Percentiles rank a stretch among this genome's conserved stretches.
phyloP scores from a whole-genome alignment of 2,888 invertebrate genomes.

The Dasysyrphus tricinctus region DNA sequence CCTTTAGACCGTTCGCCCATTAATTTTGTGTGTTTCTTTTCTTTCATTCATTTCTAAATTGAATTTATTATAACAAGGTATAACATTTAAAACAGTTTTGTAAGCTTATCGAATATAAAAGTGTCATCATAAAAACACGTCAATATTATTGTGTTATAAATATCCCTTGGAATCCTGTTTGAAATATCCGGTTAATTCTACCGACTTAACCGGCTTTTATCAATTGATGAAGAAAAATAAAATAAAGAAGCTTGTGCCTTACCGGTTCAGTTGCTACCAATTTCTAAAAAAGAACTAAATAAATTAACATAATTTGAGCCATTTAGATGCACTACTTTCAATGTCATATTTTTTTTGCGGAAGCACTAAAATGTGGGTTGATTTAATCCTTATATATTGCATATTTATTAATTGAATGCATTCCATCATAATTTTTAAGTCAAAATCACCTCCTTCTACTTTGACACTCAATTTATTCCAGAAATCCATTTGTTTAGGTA shows the following conservation, averaged over 20 bases:
- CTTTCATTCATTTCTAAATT: neutral
- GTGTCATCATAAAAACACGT: constrained; percentile 8
- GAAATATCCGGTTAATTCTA: neutral
- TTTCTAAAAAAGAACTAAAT: neutral
- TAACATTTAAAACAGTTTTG: neutral
- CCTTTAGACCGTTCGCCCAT: neutral
- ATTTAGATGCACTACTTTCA: neutral
- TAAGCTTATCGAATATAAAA: neutral
- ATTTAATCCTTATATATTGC: constrained; percentile 12
- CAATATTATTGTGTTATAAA: neutral
- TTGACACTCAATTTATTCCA: constrained; percentile 22
- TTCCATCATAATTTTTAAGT: constrained; percentile 16
- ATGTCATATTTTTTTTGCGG: constrained; percentile 15
- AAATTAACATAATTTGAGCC: constrained; percentile 7
- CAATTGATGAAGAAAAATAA: neutral
- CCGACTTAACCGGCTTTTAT: neutral
- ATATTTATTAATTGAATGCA: neutral
- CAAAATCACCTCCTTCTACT: neutral
- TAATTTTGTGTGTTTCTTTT: neutral
- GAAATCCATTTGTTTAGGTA: constrained; percentile 7
- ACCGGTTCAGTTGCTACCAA: neutral
- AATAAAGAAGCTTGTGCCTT: neutral
- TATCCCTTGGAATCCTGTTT: neutral
- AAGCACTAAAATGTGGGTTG: neutral
- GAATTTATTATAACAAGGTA: neutral